phyloP scores from a whole-genome alignment of 1,140 invertebrate species.

The Amphibalanus amphitrite region DNA sequence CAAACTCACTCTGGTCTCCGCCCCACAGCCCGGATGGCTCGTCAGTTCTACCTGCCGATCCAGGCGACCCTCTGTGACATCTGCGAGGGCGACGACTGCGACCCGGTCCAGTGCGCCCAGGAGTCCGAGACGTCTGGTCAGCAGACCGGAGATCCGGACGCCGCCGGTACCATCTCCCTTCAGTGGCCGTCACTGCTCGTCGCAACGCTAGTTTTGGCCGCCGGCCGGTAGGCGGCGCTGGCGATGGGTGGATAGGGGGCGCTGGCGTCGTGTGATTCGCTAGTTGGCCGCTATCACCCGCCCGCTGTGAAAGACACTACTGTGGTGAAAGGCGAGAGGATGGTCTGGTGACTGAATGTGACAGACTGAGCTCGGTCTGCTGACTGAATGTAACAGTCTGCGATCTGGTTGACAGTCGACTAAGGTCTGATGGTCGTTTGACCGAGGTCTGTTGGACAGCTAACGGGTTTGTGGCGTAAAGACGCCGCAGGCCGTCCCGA shows the following conservation, averaged over 20 bases:
- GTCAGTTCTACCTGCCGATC: slow-evolving; percentile 54
- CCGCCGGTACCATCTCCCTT: too few species aligned
- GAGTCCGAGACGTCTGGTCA: not conserved
- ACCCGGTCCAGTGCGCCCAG: slow-evolving; percentile 15
- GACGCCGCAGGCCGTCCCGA: too few species aligned
- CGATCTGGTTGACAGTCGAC: too few species aligned
- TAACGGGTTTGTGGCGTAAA: too few species aligned
- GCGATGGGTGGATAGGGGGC: not conserved
- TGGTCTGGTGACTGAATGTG: too few species aligned
- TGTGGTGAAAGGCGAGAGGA: too few species aligned
- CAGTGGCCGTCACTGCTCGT: not conserved
- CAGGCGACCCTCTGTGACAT: slow-evolving; percentile 52
- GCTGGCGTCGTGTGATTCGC: not conserved
- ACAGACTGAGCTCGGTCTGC: too few species aligned
- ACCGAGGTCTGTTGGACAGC: too few species aligned
- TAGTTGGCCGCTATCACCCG: not conserved
- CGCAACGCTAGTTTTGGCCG: not conserved
- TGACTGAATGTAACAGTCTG: too few species aligned
- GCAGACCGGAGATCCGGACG: not conserved
- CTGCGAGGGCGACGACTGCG: slow-evolving; percentile 50
- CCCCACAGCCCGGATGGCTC: slow-evolving; percentile 42
- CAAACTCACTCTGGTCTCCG: too few species aligned
- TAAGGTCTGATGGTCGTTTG: too few species aligned
- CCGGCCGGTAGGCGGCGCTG: not conserved
- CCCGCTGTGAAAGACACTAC: too few species aligned